phyloP scores from a whole-genome alignment of 1,140 invertebrate genomes.

The Drosophila ironensis region DNA sequence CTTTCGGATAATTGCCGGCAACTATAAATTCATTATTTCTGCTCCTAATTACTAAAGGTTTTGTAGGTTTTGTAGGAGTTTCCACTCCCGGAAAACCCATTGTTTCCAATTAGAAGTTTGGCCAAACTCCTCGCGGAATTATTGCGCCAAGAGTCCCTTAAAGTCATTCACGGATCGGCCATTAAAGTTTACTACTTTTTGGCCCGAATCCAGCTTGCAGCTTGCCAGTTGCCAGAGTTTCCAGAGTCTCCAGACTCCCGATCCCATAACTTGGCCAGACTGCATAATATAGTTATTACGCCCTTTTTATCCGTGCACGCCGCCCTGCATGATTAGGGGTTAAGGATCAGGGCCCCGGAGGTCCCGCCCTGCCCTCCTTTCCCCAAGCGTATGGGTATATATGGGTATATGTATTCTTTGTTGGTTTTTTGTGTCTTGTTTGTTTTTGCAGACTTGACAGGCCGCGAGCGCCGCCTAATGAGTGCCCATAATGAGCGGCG shows the following conservation, averaged over 20 bases:
- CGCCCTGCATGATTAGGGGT: constrained; percentile 24
- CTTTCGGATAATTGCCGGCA: too few species aligned
- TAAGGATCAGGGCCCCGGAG: constrained; percentile 27
- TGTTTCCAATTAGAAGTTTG: too few species aligned
- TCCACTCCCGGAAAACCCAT: too few species aligned
- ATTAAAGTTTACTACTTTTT: not conserved
- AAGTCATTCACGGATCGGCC: not conserved
- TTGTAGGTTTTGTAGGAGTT: too few species aligned
- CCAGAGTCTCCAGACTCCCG: not conserved
- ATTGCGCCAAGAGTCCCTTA: too few species aligned
- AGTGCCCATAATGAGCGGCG: constrained; percentile 74
- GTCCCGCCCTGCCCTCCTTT: not conserved
- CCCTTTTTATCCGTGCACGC: not conserved
- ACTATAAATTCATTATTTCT: too few species aligned
- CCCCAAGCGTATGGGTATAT: too few species aligned
- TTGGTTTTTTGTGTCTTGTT: not conserved
- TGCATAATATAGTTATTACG: constrained; percentile 39
- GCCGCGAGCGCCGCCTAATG: constrained; percentile 73
- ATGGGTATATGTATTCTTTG: not conserved
- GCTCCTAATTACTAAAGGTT: too few species aligned
- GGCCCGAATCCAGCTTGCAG: not conserved
- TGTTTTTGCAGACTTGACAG: constrained; percentile 56
- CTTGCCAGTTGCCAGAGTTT: not conserved
- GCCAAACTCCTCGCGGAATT: too few species aligned
- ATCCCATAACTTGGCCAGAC: constrained; percentile 10